Evolutionary conservation across 1,140 invertebrate genomes (phyloP).

Genomic region (Rhagoletis pomonella): DNA sequence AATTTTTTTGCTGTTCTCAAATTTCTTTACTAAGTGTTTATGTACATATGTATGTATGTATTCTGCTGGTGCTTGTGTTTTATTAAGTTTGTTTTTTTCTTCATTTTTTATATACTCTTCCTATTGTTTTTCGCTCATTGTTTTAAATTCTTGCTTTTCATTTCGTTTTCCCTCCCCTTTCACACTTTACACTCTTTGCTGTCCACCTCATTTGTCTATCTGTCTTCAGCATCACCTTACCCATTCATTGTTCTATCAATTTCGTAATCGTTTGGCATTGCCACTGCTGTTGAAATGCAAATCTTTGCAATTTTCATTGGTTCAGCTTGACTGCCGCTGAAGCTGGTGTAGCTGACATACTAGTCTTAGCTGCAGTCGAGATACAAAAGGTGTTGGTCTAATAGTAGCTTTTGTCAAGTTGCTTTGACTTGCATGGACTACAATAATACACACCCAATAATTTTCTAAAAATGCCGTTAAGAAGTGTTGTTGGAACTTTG

Average conservation of each 20-base stretch:
- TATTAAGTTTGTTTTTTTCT: not conserved
- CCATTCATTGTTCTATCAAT: slow-evolving; percentile 49
- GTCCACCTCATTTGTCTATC: slow-evolving; percentile 3
- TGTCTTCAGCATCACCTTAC: slow-evolving; percentile 32
- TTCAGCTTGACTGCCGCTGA: slow-evolving; percentile 14
- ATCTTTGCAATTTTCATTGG: slow-evolving; percentile 38
- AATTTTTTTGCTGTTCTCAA: slow-evolving; percentile 1
- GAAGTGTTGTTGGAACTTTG: not conserved
- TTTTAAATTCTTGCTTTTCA: too few relatives aligned
- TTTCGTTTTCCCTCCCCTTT: not conserved
- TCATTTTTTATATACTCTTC: not conserved
- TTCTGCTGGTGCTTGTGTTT: not conserved
- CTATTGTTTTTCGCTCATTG: not conserved
- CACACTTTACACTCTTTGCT: not conserved
- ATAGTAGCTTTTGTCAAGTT: not conserved
- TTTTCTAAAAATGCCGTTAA: too few relatives aligned
- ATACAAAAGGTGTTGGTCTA: not conserved
- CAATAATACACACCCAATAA: too few relatives aligned
- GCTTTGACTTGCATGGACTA: too few relatives aligned
- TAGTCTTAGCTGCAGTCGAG: not conserved
- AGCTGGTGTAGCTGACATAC: not conserved
- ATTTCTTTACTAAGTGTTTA: not conserved
- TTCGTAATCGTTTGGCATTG: slow-evolving; percentile 11
- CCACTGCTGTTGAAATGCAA: slow-evolving; percentile 25
- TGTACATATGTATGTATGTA: not conserved